These are phyloP conservation scores for Nyctibius grandis DNA, from an alignment of 2,797 vertebrate genomes.

Conservation along the genomic window DNA sequence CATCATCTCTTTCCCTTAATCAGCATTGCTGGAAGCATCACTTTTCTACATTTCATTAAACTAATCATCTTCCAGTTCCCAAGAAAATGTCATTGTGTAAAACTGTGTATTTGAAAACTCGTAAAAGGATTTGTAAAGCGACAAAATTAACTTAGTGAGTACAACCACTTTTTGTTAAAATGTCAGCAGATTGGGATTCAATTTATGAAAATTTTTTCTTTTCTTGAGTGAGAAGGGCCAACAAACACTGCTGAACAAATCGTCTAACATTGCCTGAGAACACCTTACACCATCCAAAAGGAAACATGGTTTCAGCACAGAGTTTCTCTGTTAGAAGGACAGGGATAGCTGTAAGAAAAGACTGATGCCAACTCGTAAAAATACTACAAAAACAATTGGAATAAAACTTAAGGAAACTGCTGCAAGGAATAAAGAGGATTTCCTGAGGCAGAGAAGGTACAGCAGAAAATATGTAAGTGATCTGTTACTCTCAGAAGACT, in stretches of 20 bases:
- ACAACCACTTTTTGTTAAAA: neutral
- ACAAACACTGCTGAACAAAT: neutral
- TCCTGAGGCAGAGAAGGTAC: neutral
- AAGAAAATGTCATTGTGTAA: neutral
- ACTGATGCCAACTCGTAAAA: neutral
- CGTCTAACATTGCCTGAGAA: neutral
- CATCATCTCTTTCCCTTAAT: neutral
- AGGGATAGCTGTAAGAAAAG: neutral
- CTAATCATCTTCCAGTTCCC: neutral
- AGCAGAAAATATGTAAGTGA: neutral
- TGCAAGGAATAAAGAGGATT: neutral
- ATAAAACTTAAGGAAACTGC: neutral
- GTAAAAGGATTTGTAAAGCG: neutral
- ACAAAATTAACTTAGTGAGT: neutral
- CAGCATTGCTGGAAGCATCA: neutral
- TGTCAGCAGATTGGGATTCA: neutral
- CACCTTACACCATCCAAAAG: neutral
- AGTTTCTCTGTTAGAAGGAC: neutral
- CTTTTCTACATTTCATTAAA: neutral
- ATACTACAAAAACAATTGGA: neutral
- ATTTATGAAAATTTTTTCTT: neutral
- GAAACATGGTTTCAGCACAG: neutral
- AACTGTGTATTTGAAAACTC: neutral
- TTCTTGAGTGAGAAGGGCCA: neutral
- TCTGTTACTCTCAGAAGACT: neutral